Conservation (phyloP, 2,888 invertebrate genomes). For the Altica lythri region DNA sequence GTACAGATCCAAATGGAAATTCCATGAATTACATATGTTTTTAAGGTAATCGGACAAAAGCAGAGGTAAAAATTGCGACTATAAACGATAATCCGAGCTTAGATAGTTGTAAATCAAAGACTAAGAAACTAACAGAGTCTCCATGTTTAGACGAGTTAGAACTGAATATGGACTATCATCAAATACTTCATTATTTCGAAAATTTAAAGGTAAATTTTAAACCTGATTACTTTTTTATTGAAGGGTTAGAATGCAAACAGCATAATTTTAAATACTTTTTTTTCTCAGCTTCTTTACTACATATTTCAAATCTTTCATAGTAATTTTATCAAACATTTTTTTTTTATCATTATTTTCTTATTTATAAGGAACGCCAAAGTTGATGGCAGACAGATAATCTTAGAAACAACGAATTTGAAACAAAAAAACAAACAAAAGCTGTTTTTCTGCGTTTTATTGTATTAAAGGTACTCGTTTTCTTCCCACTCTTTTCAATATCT, state of each 20-base stretch:
- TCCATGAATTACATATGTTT: neutral
- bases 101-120: conserved; percentile 47
- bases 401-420: no score
- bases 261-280: neutral
- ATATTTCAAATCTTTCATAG: neutral
- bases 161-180: conserved; percentile 93
- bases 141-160: conserved; percentile 79
- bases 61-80: conserved; percentile 80
- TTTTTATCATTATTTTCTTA: no score
- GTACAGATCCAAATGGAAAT: neutral
- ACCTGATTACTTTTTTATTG: neutral
- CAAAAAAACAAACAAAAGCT: no score
- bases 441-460: no score
- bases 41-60: conserved; percentile 54
- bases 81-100: conserved; percentile 84
- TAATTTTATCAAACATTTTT: no score
- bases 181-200: conserved; percentile 98
- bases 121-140: conserved; percentile 56
- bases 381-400: no score
- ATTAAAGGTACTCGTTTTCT: no score
- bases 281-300: no score
- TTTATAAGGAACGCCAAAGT: no score
- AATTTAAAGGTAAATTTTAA: conserved; percentile 82
- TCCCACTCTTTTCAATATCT: no score
- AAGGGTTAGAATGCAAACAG: neutral